A percentile compares a stretch with the other conserved stretches of the same genome.
Conservation (phyloP, 2,113 vertebrate genomes). For the Alaudala cheleensis region DNA sequence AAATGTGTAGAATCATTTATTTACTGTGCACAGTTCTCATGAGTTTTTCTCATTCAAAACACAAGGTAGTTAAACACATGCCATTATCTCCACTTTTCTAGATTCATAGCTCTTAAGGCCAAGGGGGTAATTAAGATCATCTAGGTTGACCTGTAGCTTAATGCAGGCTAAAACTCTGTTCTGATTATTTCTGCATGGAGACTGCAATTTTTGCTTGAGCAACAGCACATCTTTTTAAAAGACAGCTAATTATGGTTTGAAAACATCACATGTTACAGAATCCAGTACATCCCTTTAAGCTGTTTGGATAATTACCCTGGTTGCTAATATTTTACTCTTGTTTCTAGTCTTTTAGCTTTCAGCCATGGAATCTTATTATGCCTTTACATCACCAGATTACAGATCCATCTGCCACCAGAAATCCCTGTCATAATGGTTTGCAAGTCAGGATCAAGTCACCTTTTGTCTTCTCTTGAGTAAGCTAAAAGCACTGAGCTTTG, state of each 20-base stretch:
- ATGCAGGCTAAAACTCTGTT: not conserved
- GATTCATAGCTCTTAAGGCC: not conserved
- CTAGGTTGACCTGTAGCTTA: constrained; percentile 12
- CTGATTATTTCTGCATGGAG: constrained; percentile 27
- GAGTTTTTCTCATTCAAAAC: not conserved
- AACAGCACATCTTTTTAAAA: constrained; percentile 16
- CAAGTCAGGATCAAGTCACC: not conserved
- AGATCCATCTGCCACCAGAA: constrained; percentile 11
- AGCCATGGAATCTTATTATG: not conserved
- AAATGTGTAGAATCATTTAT: not conserved
- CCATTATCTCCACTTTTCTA: not conserved
- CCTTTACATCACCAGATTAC: not conserved
- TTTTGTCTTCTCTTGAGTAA: not conserved
- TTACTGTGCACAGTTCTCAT: not conserved
- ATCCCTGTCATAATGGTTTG: not conserved
- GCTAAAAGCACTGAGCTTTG: not conserved
- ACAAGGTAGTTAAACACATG: not conserved
- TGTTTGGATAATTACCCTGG: constrained; percentile 14
- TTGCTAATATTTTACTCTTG: not conserved
- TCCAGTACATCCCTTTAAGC: not conserved
- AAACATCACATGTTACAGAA: constrained; percentile 7
- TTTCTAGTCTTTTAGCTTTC: constrained; percentile 31
- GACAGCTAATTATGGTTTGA: not conserved
- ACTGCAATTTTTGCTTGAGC: not conserved
- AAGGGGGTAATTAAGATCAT: constrained; percentile 27